phyloP scores from a whole-genome alignment of 2,113 vertebrate genomes.

The Pimephales promelas region DNA sequence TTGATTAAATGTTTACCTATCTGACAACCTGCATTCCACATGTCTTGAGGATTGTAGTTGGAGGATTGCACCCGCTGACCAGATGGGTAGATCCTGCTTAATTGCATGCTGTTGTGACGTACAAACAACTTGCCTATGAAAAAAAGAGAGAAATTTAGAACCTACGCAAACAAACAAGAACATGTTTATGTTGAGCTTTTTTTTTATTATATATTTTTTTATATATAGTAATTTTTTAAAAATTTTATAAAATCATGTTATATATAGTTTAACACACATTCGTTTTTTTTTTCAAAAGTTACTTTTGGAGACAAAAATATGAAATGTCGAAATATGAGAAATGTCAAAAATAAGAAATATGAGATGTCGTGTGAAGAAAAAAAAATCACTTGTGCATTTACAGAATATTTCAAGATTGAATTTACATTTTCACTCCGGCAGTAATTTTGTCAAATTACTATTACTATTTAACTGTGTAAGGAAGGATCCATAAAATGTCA shows the following conservation, averaged over 20 bases:
- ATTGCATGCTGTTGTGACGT: constrained; percentile 80
- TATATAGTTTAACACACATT: too few relatives aligned
- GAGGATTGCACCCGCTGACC: constrained; percentile 89
- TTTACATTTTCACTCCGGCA: background rate
- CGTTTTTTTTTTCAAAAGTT: too few relatives aligned
- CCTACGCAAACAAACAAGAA: background rate
- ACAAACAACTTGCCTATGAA: constrained; percentile 81
- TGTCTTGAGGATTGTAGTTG: constrained; percentile 95
- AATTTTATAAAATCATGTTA: too few relatives aligned
- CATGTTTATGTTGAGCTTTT: background rate
- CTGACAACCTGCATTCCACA: constrained; percentile 96
- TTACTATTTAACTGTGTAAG: background rate
- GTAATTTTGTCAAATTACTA: background rate
- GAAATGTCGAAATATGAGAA: background rate
- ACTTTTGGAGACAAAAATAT: too few relatives aligned
- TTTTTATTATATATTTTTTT: too few relatives aligned
- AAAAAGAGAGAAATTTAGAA: constrained; percentile 1
- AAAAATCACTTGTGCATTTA: background rate
- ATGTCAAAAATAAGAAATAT: too few relatives aligned
- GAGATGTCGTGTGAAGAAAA: background rate
- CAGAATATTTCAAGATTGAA: background rate
- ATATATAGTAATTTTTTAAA: too few relatives aligned
- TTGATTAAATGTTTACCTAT: constrained; percentile 78
- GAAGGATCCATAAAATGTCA: background rate
- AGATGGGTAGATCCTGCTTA: constrained; percentile 90